phyloP scores from a whole-genome alignment of 1,140 invertebrate genomes.

The Mamestra configurata region DNA sequence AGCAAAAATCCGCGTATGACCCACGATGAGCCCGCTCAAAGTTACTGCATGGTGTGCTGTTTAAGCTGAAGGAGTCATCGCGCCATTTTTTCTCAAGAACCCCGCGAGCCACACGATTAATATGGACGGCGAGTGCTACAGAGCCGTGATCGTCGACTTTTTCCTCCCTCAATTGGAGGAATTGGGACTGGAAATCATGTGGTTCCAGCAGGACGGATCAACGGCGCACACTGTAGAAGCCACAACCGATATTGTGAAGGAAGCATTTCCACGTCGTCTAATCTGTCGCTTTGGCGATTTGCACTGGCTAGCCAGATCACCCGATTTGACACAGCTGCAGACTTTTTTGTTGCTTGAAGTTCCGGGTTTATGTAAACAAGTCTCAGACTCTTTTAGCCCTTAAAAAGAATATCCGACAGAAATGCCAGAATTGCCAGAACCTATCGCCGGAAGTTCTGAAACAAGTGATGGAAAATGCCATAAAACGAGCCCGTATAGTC shows the following conservation, averaged over 20 bases:
- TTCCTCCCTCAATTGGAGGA: not conserved
- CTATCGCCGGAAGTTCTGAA: not conserved
- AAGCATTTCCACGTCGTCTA: not conserved
- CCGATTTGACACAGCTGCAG: not conserved
- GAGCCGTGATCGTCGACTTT: not conserved
- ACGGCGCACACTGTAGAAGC: not conserved
- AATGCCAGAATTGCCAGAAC: not conserved
- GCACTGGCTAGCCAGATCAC: constrained; percentile 20
- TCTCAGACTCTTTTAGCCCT: not conserved
- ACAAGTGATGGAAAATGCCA: not conserved
- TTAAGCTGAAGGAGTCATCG: no score
- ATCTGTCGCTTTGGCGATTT: constrained; percentile 1
- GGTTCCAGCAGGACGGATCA: not conserved
- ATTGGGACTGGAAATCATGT: not conserved
- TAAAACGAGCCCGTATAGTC: not conserved
- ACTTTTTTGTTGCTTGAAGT: constrained; percentile 19
- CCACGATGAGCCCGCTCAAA: no score
- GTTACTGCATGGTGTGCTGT: no score
- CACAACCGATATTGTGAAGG: not conserved
- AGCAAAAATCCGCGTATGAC: no score
- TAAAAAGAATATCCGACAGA: not conserved
- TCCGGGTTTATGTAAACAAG: not conserved
- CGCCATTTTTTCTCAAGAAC: no score
- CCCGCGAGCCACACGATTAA: no score
- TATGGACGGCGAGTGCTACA: not conserved